Base-by-base conservation (phyloP, 2,888 invertebrate species). In the Lasioglossum marginatum region DNA sequence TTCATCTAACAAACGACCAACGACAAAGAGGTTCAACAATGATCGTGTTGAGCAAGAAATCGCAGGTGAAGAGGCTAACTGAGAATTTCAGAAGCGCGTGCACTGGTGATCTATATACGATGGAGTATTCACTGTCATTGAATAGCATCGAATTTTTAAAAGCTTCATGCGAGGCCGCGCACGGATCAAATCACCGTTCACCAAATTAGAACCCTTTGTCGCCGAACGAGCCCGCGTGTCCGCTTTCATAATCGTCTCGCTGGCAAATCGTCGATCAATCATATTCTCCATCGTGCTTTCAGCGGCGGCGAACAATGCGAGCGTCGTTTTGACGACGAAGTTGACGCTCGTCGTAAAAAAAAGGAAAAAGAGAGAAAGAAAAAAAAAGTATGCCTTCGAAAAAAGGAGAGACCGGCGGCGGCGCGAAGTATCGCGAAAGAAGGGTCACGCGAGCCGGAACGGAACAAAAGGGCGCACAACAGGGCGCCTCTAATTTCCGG, bases 401-500 rank as follows among this genome's bases (percentile, higher is more conserved):
- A 31, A 66, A 77, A 66, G 37, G 83, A 52, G 31, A 66, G 57
- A n/a, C 57, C 75, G 14, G 27, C 37, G 12, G 5, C 45, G 16
- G 43, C 14, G 10, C n/a, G 57, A 71, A 71, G 23, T 71, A 48
- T 52, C 68, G 52, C 43, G 77, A 68, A 48, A 68, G 37, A 66
- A 14, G 31, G 78, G 85, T 84, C 85, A 84, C 85, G 85, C 85
- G 75, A 85, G 63, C 66, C 63, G 57, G 40, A 79, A 48, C 70
- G 71, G 79, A 68, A 79, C 85, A 79, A 85, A 79, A 75, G 79
- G 52, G 23, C 66, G 70, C 37, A 77, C 85, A 79, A 76, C 71
- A 75, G 85, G 79, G 57, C 19, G 76, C 37, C 85, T 79, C 85
- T 85, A 79, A 85, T 85, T 85, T 85, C 76, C 83, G 77, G 71